phyloP scores from a whole-genome alignment of 2,797 vertebrate species.

The Dryobates pubescens region DNA sequence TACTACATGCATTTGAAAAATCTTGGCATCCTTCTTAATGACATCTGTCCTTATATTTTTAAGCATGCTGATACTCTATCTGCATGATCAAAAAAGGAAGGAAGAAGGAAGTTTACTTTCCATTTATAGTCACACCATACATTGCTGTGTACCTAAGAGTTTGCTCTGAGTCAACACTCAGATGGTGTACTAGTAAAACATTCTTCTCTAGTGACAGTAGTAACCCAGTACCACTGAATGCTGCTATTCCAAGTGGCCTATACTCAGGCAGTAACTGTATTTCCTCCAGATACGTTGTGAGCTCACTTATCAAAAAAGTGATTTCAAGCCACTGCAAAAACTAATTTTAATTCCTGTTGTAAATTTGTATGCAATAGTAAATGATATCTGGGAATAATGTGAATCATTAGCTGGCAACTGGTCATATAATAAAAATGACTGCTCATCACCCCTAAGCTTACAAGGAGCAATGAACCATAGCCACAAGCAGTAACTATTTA shows the following conservation, averaged over 20 bases:
- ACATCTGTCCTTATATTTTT: not conserved
- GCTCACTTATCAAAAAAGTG: not conserved
- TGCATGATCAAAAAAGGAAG: not conserved
- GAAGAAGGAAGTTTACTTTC: not conserved
- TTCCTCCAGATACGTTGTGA: not conserved
- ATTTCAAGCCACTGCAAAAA: not conserved
- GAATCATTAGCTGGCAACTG: not conserved
- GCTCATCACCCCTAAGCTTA: not conserved
- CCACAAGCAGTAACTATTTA: conserved; percentile 23
- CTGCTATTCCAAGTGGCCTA: not conserved
- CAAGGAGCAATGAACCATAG: not conserved
- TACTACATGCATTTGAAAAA: not conserved
- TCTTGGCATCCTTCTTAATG: not conserved
- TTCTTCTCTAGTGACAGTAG: not conserved
- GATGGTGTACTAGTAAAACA: not conserved
- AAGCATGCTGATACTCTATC: not conserved
- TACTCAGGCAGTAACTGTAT: not conserved
- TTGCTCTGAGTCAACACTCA: not conserved
- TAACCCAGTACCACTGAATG: not conserved
- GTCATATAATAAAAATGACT: not conserved
- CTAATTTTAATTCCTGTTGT: not conserved
- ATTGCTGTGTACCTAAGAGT: not conserved
- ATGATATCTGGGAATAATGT: not conserved
- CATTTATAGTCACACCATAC: not conserved
- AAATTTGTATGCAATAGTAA: not conserved